Evolutionary conservation across 1,140 invertebrate species (phyloP).

Genomic region (Psix sp.): DNA sequence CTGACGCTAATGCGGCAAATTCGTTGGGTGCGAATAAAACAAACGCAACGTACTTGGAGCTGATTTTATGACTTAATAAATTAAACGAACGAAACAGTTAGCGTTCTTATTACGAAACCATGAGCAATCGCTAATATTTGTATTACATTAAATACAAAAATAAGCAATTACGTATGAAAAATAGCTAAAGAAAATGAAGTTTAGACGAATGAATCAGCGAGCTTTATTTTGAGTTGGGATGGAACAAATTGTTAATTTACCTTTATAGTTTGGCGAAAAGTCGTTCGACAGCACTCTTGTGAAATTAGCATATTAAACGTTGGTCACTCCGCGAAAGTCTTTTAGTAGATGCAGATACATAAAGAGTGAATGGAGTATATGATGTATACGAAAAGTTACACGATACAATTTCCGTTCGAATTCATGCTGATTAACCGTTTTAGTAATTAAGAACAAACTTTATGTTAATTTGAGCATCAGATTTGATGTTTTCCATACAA

Average conservation of each 20-base stretch:
- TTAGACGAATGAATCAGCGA: too few relatives aligned
- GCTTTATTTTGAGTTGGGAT: constrained; percentile 15
- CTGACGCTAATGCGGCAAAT: constrained; percentile 51
- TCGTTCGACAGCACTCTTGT: constrained; percentile 28
- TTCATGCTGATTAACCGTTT: constrained; percentile 26
- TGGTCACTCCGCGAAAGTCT: constrained; percentile 26
- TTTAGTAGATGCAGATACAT: constrained; percentile 24
- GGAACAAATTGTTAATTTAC: constrained; percentile 38
- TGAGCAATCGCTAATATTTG: too few relatives aligned
- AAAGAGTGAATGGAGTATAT: constrained; percentile 21
- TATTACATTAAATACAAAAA: too few relatives aligned
- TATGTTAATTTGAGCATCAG: constrained; percentile 7
- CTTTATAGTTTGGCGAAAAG: constrained; percentile 29
- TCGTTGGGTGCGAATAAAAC: constrained; percentile 42
- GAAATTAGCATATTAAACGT: constrained; percentile 42
- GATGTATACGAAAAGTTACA: constrained; percentile 36
- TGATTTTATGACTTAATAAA: constrained; percentile 45
- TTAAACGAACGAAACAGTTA: constrained; percentile 8
- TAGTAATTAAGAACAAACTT: constrained; percentile 37
- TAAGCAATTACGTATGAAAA: too few relatives aligned
- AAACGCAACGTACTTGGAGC: constrained; percentile 28
- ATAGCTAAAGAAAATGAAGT: constrained; percentile 2
- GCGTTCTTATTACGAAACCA: too few relatives aligned
- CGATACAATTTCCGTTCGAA: constrained; percentile 10
- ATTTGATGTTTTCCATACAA: too few relatives aligned